Evolutionary conservation across 2,888 invertebrate genomes (phyloP), one percentile per base, ranked within the genome.

Genomic region (Sycophila texana): DNA sequence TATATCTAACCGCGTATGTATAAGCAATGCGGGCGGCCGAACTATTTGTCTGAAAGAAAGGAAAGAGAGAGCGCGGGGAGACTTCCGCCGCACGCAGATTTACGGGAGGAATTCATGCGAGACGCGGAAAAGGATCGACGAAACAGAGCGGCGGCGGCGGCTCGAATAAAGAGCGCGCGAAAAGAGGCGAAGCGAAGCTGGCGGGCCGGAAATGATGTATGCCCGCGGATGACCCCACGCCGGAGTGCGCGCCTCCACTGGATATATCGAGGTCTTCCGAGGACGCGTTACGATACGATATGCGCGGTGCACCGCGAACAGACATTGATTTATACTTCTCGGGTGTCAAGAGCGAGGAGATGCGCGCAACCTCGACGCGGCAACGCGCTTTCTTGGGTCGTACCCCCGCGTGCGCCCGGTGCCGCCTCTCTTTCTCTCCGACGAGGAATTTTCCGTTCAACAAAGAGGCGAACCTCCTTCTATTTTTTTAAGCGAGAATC

Each of bases 321-420:
- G 87, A 87, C 87, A 82, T 86, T 87, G 87, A 87, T 87, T 87
- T 86, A 87, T 86, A 84, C 68, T 74, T 82, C 79, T 81, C 80
- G 76, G 80, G 81, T 82, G 83, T 75, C 84, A 83, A 84, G 82
- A 73, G 61, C 77, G 78, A 77, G 83, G 12, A 13, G 22, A 67
- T 18, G 66, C 66, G 18, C 22, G 60, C 20, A 14, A 26, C 20
- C 60, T 60, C 60, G 60, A 60, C 22, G 20, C 22, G 57, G 51
- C 51, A 51, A 51, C 51, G 53, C 53, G n/a, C 53, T n/a, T 10
- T 13, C n/a, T 14, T 47, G 63, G 39, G 39, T 39, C 39, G 7
- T 39, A 39, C 39, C 39, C 39, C 39, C 30, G 30, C 4, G 30
- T 4, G 30, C 2, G 30, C 30, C 2, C 39, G 39, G 39, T 39